Conservation (phyloP, 2,113 vertebrate species). For the Paraplagusia blochii region DNA sequence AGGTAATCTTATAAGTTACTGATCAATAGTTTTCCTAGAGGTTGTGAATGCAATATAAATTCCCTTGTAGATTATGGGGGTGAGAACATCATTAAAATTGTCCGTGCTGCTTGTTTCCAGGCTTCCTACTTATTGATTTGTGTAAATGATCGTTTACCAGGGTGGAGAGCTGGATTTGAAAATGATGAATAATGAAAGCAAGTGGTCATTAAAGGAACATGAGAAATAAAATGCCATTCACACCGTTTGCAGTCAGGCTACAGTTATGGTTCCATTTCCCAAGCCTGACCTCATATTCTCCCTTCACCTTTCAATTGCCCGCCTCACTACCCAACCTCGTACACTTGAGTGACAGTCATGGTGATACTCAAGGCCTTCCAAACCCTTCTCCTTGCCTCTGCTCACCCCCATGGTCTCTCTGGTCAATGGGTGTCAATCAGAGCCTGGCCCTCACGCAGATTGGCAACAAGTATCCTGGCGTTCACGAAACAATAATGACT, state of each 20-base stretch:
- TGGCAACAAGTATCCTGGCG: conserved; percentile 86
- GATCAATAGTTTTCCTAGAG: conserved; percentile 68
- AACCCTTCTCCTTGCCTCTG: conserved; percentile 30
- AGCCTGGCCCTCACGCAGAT: conserved; percentile 76
- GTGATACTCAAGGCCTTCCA: conserved; percentile 58
- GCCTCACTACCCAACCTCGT: conserved; percentile 15
- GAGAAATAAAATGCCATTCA: conserved; percentile 15
- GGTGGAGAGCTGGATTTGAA: conserved; percentile 36
- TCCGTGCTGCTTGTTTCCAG: conserved; percentile 51
- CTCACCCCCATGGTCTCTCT: conserved; percentile 59
- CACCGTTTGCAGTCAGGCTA: conserved; percentile 1
- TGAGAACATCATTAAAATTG: conserved; percentile 55
- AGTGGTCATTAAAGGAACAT: conserved; percentile 23
- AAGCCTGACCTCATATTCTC: background rate
- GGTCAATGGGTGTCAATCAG: conserved; percentile 93
- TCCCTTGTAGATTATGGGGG: conserved; percentile 34
- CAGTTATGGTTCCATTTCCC: too few species aligned
- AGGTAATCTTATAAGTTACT: conserved; percentile 58
- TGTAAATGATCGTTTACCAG: conserved; percentile 60
- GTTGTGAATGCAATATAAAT: conserved; percentile 63
- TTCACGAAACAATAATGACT: conserved; percentile 91
- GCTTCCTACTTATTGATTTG: conserved; percentile 62
- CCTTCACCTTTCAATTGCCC: conserved; percentile 11
- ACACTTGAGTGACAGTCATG: conserved; percentile 63
- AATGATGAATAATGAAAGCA: conserved; percentile 51